These are phyloP conservation scores for Sepioteuthis lessoniana DNA, from an alignment of 2,888 invertebrate genomes.

Conservation along the genomic window DNA sequence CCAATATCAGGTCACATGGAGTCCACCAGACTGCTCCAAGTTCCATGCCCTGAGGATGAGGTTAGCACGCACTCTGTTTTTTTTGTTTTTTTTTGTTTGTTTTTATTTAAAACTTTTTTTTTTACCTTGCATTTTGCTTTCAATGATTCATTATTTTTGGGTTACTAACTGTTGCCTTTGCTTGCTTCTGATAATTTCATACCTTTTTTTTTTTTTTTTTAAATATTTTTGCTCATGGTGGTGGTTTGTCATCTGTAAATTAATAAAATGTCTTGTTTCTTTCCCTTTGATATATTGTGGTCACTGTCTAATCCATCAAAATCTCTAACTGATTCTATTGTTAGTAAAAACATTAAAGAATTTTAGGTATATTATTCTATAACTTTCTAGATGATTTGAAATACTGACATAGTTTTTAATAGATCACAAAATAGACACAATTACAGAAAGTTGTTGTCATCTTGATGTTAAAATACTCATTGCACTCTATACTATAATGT, in stretches of 20 bases:
- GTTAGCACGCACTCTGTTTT: slow-evolving; percentile 43
- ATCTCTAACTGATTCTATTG: too few species aligned
- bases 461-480: neutral
- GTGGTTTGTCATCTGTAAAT: neutral
- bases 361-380: neutral
- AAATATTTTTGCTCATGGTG: neutral
- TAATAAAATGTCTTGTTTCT: slow-evolving; percentile 13
- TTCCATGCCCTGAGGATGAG: slow-evolving; percentile 47
- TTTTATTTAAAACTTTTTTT: too few species aligned
- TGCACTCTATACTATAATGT: neutral
- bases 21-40: slow-evolving; percentile 47
- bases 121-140: slow-evolving; percentile 24
- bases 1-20: slow-evolving; percentile 47
- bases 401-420: neutral
- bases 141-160: neutral
- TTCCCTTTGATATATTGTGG: slow-evolving; percentile 11
- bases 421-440: neutral
- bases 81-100: neutral
- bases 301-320: neutral
- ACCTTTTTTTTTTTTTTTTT: neutral
- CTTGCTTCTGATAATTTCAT: slow-evolving; percentile 7
- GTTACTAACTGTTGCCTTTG: slow-evolving; percentile 33
- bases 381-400: neutral
- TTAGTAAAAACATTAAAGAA: neutral
- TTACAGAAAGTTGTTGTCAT: neutral